Percentiles rank a stretch among this genome's conserved stretches.
phyloP scores from a whole-genome alignment of 2,888 invertebrate species.

The Prosapia bicincta region DNA sequence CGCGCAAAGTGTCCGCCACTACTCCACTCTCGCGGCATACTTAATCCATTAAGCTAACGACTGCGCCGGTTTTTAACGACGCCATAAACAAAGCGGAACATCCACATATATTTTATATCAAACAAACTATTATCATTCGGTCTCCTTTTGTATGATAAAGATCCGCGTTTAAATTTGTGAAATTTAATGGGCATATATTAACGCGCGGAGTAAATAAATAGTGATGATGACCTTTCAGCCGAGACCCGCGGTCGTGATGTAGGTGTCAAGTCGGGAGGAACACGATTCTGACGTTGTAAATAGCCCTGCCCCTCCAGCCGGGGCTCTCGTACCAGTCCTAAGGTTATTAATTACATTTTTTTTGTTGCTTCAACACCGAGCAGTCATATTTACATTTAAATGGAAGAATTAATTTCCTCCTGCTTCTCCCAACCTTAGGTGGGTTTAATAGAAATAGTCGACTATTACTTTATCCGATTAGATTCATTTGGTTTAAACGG shows the following conservation, averaged over 20 bases:
- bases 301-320: too few species aligned
- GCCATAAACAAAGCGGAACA: neutral
- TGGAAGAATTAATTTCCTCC: neutral
- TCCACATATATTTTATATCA: neutral
- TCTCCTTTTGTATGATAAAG: neutral
- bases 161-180: neutral
- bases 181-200: neutral
- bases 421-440: neutral
- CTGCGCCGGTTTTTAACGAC: neutral
- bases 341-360: neutral
- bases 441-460: neutral
- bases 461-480: neutral
- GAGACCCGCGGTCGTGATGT: neutral
- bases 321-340: neutral
- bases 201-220: neutral
- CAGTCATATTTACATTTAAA: neutral
- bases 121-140: conserved; percentile 2
- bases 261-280: neutral
- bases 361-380: neutral
- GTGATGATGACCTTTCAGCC: neutral
- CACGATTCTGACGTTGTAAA: neutral
- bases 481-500: neutral
- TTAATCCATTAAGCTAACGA: neutral
- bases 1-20: too few species aligned
- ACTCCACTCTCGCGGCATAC: too few species aligned